Base-by-base conservation (phyloP, 2,797 vertebrate genomes). In the Coreius guichenoti region DNA sequence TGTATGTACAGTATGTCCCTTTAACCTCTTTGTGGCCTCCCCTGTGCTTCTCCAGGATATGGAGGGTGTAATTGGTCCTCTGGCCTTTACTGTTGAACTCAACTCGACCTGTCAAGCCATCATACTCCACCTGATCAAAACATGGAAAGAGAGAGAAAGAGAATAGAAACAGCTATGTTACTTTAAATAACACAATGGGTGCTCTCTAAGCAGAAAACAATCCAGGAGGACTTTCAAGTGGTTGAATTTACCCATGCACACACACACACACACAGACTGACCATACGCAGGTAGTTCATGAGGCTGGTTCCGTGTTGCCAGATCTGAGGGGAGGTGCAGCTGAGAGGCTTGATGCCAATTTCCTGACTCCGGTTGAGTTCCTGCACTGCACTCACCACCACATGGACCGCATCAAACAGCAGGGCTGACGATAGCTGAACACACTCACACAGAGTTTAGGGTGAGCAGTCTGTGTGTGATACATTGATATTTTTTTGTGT, bases 271-370 rank as follows among this genome's bases (percentile, higher is more conserved):
- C 63, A 67, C 8, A 79, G 36, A 87, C 91, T 90, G 93, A 98
- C 97, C 96, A 97, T 98, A 87, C 97, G 96, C 88, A 98, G 95
- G 93, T 98, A 98, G 94, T 98, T 98, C 97, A 98, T 98, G 47
- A 98, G 96, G 90, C 97, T 98, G 92, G 97, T 98, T 80, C 97
- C 97, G 0, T 98, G 97, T 86, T 97, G 97, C 97, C 97, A 98
- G 94, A 98, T 98, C 92, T 97, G 96, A 79, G 97, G 95, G 0
- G 97, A 97, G 1, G 95, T 95, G 87, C 97, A 98, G 93, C 96
- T 97, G 89, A 99, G 94, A 0, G 97, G 97, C 88, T 97, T 96
- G 87, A 98, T 96, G 1, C 97, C 97, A 1, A 98, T 97, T 93
- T 98, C 97, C 92, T 98, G 97, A 93, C 97, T 98, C 80, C 97